Conservation (phyloP, 2,888 invertebrate genomes). For the Eupithecia dodoneata region DNA sequence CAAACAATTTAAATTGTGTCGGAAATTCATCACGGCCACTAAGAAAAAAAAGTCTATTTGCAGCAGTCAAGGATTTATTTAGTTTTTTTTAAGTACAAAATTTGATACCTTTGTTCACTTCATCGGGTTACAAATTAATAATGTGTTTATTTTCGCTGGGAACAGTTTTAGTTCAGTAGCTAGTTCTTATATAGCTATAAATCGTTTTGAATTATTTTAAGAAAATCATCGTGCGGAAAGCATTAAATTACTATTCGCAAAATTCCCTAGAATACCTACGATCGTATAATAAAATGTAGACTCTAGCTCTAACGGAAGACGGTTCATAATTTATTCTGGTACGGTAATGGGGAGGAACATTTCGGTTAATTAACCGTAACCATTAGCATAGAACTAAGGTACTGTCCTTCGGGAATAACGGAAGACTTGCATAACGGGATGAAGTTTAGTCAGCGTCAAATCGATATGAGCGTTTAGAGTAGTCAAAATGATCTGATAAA, state of each 20-base stretch:
- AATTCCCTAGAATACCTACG: neutral
- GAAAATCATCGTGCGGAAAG: neutral
- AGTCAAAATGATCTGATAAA: too few species aligned
- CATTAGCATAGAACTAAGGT: slow-evolving; percentile 48
- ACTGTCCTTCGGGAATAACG: slow-evolving; percentile 31
- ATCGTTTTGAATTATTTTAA: neutral
- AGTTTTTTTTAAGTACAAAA: too few species aligned
- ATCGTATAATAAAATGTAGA: neutral
- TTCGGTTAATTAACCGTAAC: slow-evolving; percentile 57
- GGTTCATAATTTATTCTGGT: slow-evolving; percentile 44
- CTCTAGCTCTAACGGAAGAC: slow-evolving; percentile 9
- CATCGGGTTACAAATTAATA: too few species aligned
- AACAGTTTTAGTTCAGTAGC: too few species aligned
- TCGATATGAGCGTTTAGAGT: too few species aligned
- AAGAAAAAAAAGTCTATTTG: too few species aligned
- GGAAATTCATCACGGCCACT: too few species aligned
- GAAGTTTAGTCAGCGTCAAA: too few species aligned
- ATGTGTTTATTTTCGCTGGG: too few species aligned
- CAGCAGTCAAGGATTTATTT: too few species aligned
- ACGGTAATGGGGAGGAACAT: slow-evolving; percentile 52
- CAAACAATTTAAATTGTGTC: too few species aligned
- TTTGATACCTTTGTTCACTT: too few species aligned
- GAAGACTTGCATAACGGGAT: slow-evolving; percentile 2
- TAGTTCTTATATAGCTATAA: neutral
- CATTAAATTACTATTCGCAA: neutral